phyloP scores from a whole-genome alignment of 1,140 invertebrate genomes.

The Drosophila fuyamai region DNA sequence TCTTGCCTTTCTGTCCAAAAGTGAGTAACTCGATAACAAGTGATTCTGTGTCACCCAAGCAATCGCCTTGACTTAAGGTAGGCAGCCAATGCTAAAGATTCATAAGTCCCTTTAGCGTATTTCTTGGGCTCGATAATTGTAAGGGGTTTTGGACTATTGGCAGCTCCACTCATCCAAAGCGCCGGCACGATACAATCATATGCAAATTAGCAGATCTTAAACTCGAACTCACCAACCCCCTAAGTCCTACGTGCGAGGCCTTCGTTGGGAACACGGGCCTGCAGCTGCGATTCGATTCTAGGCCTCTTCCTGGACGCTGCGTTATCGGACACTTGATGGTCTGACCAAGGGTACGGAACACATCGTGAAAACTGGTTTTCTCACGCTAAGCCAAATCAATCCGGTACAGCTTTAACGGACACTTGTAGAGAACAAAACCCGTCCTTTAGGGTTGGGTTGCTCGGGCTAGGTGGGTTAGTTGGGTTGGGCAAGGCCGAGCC shows the following conservation, averaged over 20 bases:
- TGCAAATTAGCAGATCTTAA: conserved; percentile 36
- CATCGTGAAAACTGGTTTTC: conserved; percentile 73
- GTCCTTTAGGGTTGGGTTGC: neutral
- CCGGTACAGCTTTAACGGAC: conserved; percentile 9
- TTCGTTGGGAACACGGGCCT: neutral
- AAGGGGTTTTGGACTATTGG: neutral
- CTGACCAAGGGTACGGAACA: conserved; percentile 31
- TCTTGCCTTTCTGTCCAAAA: neutral
- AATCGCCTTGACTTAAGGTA: conserved; percentile 2
- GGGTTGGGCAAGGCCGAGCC: conserved; percentile 8
- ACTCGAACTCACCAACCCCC: conserved; percentile 28
- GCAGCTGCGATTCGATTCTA: conserved; percentile 22
- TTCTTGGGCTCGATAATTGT: neutral
- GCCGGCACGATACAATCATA: conserved; percentile 9
- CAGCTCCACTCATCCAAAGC: neutral
- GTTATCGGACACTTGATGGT: conserved; percentile 59
- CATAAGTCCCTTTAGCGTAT: neutral
- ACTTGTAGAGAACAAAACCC: conserved; percentile 24
- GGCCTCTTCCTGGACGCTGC: conserved; percentile 2
- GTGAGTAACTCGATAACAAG: conserved; percentile 2
- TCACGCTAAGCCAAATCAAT: conserved; percentile 53
- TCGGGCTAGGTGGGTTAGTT: conserved; percentile 2
- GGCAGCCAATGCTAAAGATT: neutral
- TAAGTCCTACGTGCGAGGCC: neutral
- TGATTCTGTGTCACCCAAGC: neutral